Evolutionary conservation across 2,888 invertebrate species (phyloP), one percentile per base, ranked within the genome.

Genomic region (Reticulitermes lucifugus): DNA sequence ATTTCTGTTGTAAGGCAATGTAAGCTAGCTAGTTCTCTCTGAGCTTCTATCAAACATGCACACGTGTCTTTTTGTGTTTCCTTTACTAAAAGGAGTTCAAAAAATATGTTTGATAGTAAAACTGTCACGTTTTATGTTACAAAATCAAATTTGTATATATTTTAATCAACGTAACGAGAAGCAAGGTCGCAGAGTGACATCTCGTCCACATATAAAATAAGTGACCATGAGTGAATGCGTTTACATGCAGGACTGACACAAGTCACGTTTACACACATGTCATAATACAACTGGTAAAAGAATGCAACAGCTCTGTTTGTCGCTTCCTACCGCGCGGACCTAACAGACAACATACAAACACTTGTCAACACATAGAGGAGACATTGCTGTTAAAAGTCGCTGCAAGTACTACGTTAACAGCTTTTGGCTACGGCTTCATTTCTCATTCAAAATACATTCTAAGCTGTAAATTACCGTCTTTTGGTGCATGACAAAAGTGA

Each of bases 91-190:
- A 73, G 41, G 21, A 73, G 41, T 73, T 41, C 35, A 73, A 41
- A 73, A 35, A 73, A 73, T 41, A 41, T 41, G 41, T 73, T 1
- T 3, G 73, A 73, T 41, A 73, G 73, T 73, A 73, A 73, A 73
- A 73, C 22, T 73, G 73, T 73, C 73, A 73, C 73, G 73, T 29
- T 73, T 41, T 29, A 73, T 41, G 41, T 73, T 73, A 35, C 4
- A 73, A 73, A 73, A 73, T 73, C 41, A 73, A 73, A 73, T 73
- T 73, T 73, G 35, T 73, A 73, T 73, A 73, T 73, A 73, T 73
- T 73, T 73, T 73, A 41, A 73, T 73, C 73, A 73, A 73, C 73
- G 5, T 18, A 73, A 73, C 14, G 41, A 73, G 21, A 41, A 73
- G 14, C 41, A 9, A 73, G 6, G 73, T 35, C 41, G 41, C 0